Percentiles rank a stretch among this genome's conserved stretches.
Conservation (phyloP, 2,797 vertebrate species). For the Dendrocincla tyrannina region DNA sequence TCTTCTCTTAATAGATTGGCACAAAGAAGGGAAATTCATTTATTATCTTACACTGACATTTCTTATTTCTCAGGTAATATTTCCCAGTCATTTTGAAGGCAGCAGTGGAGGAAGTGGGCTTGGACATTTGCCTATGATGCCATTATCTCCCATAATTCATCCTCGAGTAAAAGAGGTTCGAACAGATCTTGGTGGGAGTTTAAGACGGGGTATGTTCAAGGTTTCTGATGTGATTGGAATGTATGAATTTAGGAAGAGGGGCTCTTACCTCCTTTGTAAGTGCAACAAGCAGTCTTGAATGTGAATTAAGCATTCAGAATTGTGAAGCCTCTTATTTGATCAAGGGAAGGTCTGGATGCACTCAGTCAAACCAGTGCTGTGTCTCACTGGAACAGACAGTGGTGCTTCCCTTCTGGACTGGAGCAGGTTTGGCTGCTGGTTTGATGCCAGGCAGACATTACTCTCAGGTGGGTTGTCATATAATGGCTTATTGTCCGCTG, state of each 20-base stretch:
- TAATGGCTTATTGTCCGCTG: not conserved
- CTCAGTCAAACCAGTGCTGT: not conserved
- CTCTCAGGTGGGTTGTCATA: not conserved
- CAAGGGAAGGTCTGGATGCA: not conserved
- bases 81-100: conserved; percentile 89
- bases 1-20: not conserved
- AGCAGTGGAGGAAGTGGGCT: conserved; percentile 75
- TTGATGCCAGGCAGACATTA: not conserved
- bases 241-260: not conserved
- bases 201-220: conserved; percentile 81
- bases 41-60: not conserved
- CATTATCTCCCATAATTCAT: conserved; percentile 92
- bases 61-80: conserved; percentile 85
- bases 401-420: not conserved
- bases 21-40: not conserved
- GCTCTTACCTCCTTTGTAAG: not conserved
- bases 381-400: not conserved
- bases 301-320: not conserved
- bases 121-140: conserved; percentile 88
- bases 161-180: conserved; percentile 94
- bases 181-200: conserved; percentile 83
- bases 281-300: not conserved
- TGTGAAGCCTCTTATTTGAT: not conserved
- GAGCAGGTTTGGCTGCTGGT: not conserved
- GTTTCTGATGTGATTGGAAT: conserved; percentile 57